phyloP scores from a whole-genome alignment of 2,797 vertebrate species.

The Huso huso region DNA sequence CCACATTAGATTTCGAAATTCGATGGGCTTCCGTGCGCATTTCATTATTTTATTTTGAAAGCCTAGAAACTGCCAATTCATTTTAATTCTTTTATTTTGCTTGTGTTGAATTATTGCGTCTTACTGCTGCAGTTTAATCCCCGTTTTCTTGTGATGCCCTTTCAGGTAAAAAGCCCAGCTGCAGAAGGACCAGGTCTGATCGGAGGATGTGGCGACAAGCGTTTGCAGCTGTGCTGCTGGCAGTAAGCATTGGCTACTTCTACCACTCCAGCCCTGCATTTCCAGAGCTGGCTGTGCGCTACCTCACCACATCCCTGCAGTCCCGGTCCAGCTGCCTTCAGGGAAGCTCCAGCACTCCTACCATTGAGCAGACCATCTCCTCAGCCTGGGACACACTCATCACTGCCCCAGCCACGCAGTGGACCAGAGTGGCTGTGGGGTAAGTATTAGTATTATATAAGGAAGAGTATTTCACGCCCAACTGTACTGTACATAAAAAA shows the following conservation, averaged over 20 bases:
- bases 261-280: conserved; percentile 61
- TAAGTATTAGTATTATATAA: conserved; percentile 44
- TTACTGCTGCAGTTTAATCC: conserved; percentile 6
- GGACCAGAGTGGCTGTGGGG: conserved; percentile 88
- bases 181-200: conserved; percentile 24
- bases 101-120: background rate
- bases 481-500: too few species aligned
- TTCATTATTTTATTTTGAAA: background rate
- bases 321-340: conserved; percentile 18
- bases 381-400: conserved; percentile 82
- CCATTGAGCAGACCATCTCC: conserved; percentile 68
- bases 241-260: conserved; percentile 69
- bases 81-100: background rate
- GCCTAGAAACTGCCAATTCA: background rate
- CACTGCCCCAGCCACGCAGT: conserved; percentile 64
- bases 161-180: too few species aligned
- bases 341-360: conserved; percentile 32
- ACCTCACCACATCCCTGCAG: conserved; percentile 53
- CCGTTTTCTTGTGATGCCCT: too few species aligned
- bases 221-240: conserved; percentile 67
- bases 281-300: conserved; percentile 52
- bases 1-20: too few species aligned
- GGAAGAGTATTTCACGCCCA: too few species aligned
- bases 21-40: too few species aligned
- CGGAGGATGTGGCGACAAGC: conserved; percentile 76